Conservation (phyloP, 2,113 vertebrate species). For the Rhabdomys dilectus region DNA sequence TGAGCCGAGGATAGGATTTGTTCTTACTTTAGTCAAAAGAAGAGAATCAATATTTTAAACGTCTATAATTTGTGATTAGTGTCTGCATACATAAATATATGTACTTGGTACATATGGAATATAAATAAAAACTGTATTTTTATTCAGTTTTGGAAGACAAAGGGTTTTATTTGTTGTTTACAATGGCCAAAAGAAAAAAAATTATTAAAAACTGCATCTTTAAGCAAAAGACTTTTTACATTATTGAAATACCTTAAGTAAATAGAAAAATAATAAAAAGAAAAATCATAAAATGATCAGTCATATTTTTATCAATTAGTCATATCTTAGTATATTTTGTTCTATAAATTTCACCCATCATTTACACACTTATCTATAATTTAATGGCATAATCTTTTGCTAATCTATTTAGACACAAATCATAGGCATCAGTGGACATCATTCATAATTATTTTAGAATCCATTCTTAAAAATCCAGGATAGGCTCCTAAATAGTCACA, state of each 20-base stretch:
- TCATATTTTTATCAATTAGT: neutral
- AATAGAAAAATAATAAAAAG: neutral
- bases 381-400: neutral
- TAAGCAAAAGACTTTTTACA: neutral
- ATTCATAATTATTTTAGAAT: slow-evolving; percentile 22
- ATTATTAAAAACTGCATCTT: neutral
- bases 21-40: slow-evolving; percentile 30
- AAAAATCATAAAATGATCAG: neutral
- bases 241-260: slow-evolving; percentile 40
- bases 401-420: slow-evolving; percentile 10
- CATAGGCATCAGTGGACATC: neutral
- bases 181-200: no score
- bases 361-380: neutral
- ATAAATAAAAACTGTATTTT: slow-evolving; percentile 11
- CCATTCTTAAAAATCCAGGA: slow-evolving; percentile 20
- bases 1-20: slow-evolving; percentile 43
- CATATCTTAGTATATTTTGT: neutral
- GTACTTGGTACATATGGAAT: neutral
- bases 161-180: no score
- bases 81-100: neutral
- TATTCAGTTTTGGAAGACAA: neutral
- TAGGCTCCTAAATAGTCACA: neutral
- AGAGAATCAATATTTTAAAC: slow-evolving; percentile 57
- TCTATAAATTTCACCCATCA: neutral
- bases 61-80: slow-evolving; percentile 32